phyloP scores from a whole-genome alignment of 2,888 invertebrate species.

The Stenoptilia bipunctidactyla region DNA sequence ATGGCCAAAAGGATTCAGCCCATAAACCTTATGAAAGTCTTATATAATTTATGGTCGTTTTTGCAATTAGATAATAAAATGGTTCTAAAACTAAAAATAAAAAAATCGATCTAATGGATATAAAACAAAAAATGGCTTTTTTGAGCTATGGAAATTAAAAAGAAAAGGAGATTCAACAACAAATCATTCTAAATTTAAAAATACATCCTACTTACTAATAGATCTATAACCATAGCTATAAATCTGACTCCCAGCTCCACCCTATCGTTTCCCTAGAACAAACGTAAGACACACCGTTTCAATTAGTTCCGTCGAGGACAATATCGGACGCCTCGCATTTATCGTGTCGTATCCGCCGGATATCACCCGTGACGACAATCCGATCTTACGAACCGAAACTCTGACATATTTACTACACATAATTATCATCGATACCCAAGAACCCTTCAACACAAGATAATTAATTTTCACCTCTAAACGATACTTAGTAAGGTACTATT shows the following conservation, averaged over 20 bases:
- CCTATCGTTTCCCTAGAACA: conserved; percentile 33
- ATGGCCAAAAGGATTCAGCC: no score
- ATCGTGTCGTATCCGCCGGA: conserved; percentile 57
- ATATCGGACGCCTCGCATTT: conserved; percentile 37
- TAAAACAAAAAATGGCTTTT: no score
- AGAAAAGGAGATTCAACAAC: not conserved
- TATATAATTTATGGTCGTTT: no score
- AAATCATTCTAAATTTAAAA: not conserved
- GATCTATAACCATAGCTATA: not conserved
- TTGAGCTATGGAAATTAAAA: no score
- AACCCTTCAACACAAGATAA: not conserved
- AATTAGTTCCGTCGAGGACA: conserved; percentile 50
- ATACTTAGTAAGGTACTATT: not conserved
- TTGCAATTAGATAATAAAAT: no score
- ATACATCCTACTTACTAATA: not conserved
- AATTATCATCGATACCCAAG: not conserved
- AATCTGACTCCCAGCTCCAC: not conserved
- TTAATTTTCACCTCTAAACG: not conserved
- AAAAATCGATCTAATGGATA: no score
- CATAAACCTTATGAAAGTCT: no score
- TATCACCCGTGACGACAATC: conserved; percentile 46
- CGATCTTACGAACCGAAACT: conserved; percentile 44
- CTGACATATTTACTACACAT: conserved; percentile 46
- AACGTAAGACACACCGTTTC: conserved; percentile 57
- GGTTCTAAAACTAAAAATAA: no score